Evolutionary conservation across 2,797 vertebrate genomes (phyloP), one percentile per base, ranked within the genome.

Genomic region (Acanthis flammea): DNA sequence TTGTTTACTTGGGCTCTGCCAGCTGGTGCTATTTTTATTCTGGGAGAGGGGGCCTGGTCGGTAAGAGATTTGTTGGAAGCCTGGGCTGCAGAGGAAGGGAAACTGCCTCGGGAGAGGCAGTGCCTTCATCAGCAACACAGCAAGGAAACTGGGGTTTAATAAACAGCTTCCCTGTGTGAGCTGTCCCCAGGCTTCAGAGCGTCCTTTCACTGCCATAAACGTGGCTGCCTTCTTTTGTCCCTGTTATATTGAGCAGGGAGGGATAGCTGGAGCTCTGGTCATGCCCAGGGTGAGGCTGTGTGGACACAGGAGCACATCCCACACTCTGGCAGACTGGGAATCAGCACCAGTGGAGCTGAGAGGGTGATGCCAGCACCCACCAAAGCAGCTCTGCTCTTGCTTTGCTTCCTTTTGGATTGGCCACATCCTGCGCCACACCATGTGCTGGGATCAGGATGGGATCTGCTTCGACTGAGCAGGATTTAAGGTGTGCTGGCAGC

Each of bases 1-100:
- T 86, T 95, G 81, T 94, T 92, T 94, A 79, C 67, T 79, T 60
- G 86, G 71, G 67, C 63, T 90, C 51, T 91, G 71, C 70, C 0
- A 37, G 47, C 78, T 89, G 91, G 71, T 85, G 80, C 74, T 85
- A 6, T 91, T 92, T 91, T 58, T 84, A 51, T 70, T 76, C 81
- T 53, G 60, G 55, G 63, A 65, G 74, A 76, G 18, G 16, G 19
- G 25, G 12, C 45, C 57, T 66, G 72, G 33, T 57, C 0, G 1
- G n/a, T 54, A 31, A 57, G 77, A 67, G 70, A n/a, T 72, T 85
- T 12, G 7, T 53, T 3, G 2, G 37, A 44, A 37, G 48, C 35
- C 18, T 0, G 8, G 48, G 41, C 50, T 65, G 77, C 37, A 50
- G 58, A 48, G 44, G 12, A 62, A 58, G 24, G 63, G 31, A 81